Evolutionary conservation across 2,113 vertebrate species (phyloP), one percentile per base, ranked within the genome.

Genomic region (Atractosteus spatula): DNA sequence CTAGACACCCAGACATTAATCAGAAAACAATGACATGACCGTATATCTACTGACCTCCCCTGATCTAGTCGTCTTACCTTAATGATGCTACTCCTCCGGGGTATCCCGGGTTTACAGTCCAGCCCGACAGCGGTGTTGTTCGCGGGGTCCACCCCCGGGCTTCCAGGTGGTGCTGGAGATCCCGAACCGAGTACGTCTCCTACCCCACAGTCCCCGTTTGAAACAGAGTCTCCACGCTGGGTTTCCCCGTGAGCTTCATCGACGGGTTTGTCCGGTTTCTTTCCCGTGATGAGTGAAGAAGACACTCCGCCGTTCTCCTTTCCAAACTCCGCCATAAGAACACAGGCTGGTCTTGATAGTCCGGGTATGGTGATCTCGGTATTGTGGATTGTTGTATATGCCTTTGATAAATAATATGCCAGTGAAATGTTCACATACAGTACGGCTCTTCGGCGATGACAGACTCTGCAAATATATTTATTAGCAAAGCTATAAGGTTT

Each of bases 41-140:
- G 0, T 29, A 29, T 29, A 29, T 29, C 29, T 29, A 29, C 29
- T 29, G 29, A 29, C 29, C 29, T 29, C 29, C 29, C 1, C 29
- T 29, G 29, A 29, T 29, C 29, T 29, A 29, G 29, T 29, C 29
- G 29, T 29, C 29, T 90, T 94, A 98, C 97, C 96, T 99, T 99
- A 77, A 99, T 98, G 84, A 99, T 98, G 87, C 97, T 98, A 89
- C 94, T 96, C 86, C 94, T 92, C 78, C 93, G 94, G 51, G 96
- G 96, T 78, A 97, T 94, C 73, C 96, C 93, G 11, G 88, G 65
- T 72, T 94, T 97, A 87, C 78, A 83, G 10, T 96, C 95, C 74
- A 81, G 71, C 43, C 77, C 85, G 29, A 71, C 77, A 61, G 84
- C 77, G 70, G 80, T 80, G 82, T 80, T 69, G 73, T 68, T 83